Evolutionary conservation across 2,113 vertebrate genomes (phyloP), one percentile per base, ranked within the genome.

Genomic region (Vombatus ursinus): DNA sequence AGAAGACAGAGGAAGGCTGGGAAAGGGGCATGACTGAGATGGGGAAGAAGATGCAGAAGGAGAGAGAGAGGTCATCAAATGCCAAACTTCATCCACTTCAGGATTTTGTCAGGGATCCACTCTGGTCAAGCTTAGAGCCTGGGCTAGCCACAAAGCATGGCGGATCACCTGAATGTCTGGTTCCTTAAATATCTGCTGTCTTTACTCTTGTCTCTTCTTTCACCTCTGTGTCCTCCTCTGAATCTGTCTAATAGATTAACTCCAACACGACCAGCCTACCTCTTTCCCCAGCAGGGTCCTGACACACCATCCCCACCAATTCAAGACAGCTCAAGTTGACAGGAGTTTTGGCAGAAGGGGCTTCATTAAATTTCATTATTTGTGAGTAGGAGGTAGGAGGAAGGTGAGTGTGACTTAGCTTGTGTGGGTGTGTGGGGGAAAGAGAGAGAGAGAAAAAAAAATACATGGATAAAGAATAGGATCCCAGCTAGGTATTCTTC

Each of bases 381-480:
- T 84, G 48, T 49, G 44, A n/a, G 52, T 52, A 97, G 84, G 91
- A 94, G 95, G 68, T 50, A 50, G 50, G 95, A 92, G 92, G 89
- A 68, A 93, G 91, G 61, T 50, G 84, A 57, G 96, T 90, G 25
- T 84, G 91, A 61, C 95, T 23, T 68, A 44, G 37, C 37, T 22
- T 44, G 37, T 77, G 68, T 44, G 19, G 12, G 68, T n/a, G 68
- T 90, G 84, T 8, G 4, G 48, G 92, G 25, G 93, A 92, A 53
- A 91, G 90, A 84, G 68, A 84, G 19, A 84, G 61, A 68, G 31
- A 68, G 61, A 61, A 28, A 5, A 68, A 77, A n/a, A 77, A 77
- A 77, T 77, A 77, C 68, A 77, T 77, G 68, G 19, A 77, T 77
- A 77, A n/a, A n/a, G 37, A 77, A 77, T 77, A 11, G 68, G 37